Conservation (phyloP, 2,888 invertebrate species). For the Chorisops tibialis region DNA sequence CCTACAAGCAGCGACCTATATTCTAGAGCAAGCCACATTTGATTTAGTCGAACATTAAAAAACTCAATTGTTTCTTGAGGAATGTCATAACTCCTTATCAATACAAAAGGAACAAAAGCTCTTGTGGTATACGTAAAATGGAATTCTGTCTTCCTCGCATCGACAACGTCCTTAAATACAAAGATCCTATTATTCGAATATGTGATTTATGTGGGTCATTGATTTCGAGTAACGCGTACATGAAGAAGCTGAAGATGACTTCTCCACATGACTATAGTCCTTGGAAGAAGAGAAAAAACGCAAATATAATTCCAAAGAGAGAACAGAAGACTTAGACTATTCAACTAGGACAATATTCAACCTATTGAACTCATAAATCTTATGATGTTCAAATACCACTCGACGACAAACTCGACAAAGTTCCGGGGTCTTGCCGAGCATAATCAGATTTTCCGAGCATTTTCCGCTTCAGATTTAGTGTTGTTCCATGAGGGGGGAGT, state of each 20-base stretch:
- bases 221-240: constrained; percentile 23
- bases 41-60: constrained; percentile 12
- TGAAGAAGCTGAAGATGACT: background rate
- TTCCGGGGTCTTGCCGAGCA: too few relatives aligned
- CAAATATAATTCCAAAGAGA: background rate
- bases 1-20: constrained; percentile 3
- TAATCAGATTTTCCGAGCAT: too few relatives aligned
- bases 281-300: background rate
- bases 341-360: background rate
- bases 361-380: constrained; percentile 17
- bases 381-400: background rate
- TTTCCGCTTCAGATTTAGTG: too few relatives aligned
- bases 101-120: constrained; percentile 11
- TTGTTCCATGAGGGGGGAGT: too few relatives aligned
- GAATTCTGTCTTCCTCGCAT: background rate
- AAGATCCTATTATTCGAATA: constrained; percentile 15
- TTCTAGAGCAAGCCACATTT: constrained; percentile 14
- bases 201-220: constrained; percentile 28
- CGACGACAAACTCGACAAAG: too few relatives aligned
- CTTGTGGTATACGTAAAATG: too few relatives aligned
- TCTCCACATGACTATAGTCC: background rate
- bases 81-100: constrained; percentile 19
- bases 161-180: constrained; percentile 11
- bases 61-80: constrained; percentile 13
- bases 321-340: background rate